phyloP scores from a whole-genome alignment of 2,113 vertebrate species.

The Microcebus tavaratra region DNA sequence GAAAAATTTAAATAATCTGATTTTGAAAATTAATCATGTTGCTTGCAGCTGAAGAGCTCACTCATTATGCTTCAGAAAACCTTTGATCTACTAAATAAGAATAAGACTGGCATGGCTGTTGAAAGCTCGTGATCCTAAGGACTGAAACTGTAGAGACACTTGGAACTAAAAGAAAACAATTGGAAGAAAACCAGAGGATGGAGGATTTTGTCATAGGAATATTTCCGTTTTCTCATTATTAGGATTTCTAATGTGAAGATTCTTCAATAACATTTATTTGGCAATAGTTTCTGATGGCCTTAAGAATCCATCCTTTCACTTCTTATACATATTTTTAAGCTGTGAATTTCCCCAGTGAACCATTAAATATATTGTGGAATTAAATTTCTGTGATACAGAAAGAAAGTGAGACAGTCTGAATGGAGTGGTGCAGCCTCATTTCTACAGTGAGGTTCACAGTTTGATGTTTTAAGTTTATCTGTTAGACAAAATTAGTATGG shows the following conservation, averaged over 20 bases:
- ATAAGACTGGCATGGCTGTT: conserved; percentile 78
- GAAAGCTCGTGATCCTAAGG: conserved; percentile 77
- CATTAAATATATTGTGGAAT: neutral
- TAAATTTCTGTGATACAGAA: neutral
- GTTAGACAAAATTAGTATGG: neutral
- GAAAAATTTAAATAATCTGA: conserved; percentile 32
- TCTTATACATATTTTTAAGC: conserved; percentile 8
- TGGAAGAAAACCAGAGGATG: conserved; percentile 54
- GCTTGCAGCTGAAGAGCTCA: conserved; percentile 91
- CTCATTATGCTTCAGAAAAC: conserved; percentile 93
- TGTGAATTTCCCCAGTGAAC: conserved; percentile 58
- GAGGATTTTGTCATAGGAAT: conserved; percentile 67
- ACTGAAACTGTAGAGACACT: neutral
- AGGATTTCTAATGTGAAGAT: conserved; percentile 73
- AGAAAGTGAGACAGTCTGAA: neutral
- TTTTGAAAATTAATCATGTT: conserved; percentile 65
- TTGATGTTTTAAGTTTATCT: conserved; percentile 24
- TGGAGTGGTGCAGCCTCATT: neutral
- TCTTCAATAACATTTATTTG: conserved; percentile 68
- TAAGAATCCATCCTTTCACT: conserved; percentile 26
- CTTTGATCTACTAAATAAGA: conserved; percentile 91
- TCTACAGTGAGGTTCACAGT: neutral
- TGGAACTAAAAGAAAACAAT: conserved; percentile 34
- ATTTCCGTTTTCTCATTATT: conserved; percentile 67
- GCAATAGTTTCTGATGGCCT: conserved; percentile 23